Percentiles rank a stretch among this genome's conserved stretches.
Conservation (phyloP, 2,113 vertebrate species). For the Phrynocephalus versicolor region DNA sequence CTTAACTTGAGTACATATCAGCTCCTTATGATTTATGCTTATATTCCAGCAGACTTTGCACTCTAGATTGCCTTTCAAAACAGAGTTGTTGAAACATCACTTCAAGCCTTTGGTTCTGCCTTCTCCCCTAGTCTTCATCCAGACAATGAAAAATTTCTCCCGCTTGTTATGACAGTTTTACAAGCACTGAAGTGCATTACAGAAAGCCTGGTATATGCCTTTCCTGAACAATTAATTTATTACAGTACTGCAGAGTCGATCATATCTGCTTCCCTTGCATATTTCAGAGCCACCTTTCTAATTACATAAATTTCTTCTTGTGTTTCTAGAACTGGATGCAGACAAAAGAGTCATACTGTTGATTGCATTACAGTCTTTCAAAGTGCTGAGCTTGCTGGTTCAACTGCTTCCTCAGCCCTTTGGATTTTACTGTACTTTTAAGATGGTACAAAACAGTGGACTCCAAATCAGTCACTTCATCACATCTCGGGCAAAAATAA, state of each 20-base stretch:
- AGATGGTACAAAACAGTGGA: not conserved
- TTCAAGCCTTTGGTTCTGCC: not conserved
- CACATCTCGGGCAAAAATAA: not conserved
- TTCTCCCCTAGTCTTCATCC: not conserved
- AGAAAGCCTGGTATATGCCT: conserved; percentile 32
- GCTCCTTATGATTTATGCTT: not conserved
- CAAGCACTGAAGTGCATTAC: conserved; percentile 12
- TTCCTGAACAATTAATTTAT: conserved; percentile 20
- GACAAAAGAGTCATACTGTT: conserved; percentile 3
- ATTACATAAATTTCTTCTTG: conserved; percentile 42
- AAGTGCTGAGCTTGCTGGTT: conserved; percentile 30
- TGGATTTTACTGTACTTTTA: not conserved
- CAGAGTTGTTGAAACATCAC: conserved; percentile 16
- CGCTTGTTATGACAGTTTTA: conserved; percentile 18
- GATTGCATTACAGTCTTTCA: conserved; percentile 28
- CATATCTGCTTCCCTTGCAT: conserved; percentile 45
- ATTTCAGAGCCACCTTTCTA: conserved; percentile 41
- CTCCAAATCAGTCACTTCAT: not conserved
- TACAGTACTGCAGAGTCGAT: conserved; percentile 22
- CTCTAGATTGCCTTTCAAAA: conserved; percentile 9
- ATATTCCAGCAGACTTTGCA: not conserved
- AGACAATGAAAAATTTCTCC: conserved; percentile 26
- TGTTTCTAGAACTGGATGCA: conserved; percentile 29
- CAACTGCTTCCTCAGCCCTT: not conserved
- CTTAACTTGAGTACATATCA: not conserved